Conservation (phyloP, 1,140 invertebrate species). For the Penaeus chinensis region DNA sequence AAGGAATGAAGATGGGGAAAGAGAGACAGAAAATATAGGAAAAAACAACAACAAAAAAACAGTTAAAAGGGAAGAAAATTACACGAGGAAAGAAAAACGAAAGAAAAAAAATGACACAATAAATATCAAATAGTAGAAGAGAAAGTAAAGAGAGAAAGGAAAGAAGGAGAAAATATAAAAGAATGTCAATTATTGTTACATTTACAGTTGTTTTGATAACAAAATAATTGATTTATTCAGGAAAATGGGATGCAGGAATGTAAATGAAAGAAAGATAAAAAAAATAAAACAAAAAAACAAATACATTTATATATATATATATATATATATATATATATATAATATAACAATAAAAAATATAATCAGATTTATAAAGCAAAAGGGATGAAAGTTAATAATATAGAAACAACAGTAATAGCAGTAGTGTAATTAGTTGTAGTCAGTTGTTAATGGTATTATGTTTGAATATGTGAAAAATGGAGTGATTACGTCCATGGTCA, state of each 20-base stretch:
- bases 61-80: not conserved
- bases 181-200: conserved; percentile 5
- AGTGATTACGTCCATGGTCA: conserved; percentile 33
- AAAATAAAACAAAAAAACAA: not conserved
- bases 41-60: too few relatives aligned
- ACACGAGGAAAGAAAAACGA: not conserved
- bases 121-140: conserved; percentile 31
- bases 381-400: too few relatives aligned
- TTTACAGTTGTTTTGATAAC: not conserved
- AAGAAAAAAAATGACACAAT: conserved; percentile 39
- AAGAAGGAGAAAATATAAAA: conserved; percentile 7
- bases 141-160: conserved; percentile 11
- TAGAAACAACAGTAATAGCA: too few relatives aligned
- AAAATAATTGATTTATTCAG: not conserved
- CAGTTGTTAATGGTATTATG: too few relatives aligned
- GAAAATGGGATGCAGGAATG: not conserved
- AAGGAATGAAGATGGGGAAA: conserved; percentile 19
- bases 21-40: not conserved
- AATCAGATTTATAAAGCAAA: too few relatives aligned
- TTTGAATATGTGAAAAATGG: not conserved
- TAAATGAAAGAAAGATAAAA: not conserved
- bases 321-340: not conserved
- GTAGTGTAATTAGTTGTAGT: too few relatives aligned
- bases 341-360: not conserved
- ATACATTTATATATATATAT: not conserved